Base-by-base conservation (phyloP, 2,888 invertebrate genomes). In the Pantelozetes paolii region DNA sequence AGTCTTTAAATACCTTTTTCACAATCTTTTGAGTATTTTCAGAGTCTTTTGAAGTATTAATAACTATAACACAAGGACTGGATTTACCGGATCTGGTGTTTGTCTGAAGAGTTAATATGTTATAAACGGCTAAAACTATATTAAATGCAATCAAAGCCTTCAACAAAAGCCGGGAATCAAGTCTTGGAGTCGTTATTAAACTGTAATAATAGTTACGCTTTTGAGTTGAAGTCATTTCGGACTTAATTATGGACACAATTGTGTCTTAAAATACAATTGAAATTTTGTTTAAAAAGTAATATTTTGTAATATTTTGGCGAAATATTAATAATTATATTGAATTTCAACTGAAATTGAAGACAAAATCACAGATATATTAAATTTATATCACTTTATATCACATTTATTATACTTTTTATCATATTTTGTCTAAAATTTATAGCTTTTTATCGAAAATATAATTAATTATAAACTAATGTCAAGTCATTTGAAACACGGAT, bases 141-240 rank as follows among this genome's bases (percentile, higher is more conserved):
- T 78, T 78, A 76, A 77, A 77, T 8, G 76, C 67, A 26, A 77
- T 76, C 57, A 78, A 76, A 28, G 76, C 75, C 40, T 74, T 74
- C 59, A 75, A 75, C 40, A 78, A 77, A 67, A 76, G 59, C n/a
- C 76, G 75, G 13, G 77, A 76, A 59, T 77, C 77, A 20, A 71
- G 74, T 45, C 77, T 30, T 36, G 36, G n/a, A 36, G 40, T 36
- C 40, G 64, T 13, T n/a, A 64, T 30, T 57, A 28, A 26, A 28
- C 13, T 26, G 1, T 15, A 28, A 18, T 57, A 57, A 9, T 13
- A 2, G 32, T 36, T 28, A 23, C 59, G 59, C 30, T 59, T 59
- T 23, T 59, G 59, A 15, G 71, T 75, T 78, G 79, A 78, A 77
- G 77, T 76, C 78, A 78, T 77, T 76, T 36, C 36, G 9, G 36